Evolutionary conservation across 2,113 vertebrate species (phyloP), one percentile per base, ranked within the genome.

Genomic region (Glareola pratincola): DNA sequence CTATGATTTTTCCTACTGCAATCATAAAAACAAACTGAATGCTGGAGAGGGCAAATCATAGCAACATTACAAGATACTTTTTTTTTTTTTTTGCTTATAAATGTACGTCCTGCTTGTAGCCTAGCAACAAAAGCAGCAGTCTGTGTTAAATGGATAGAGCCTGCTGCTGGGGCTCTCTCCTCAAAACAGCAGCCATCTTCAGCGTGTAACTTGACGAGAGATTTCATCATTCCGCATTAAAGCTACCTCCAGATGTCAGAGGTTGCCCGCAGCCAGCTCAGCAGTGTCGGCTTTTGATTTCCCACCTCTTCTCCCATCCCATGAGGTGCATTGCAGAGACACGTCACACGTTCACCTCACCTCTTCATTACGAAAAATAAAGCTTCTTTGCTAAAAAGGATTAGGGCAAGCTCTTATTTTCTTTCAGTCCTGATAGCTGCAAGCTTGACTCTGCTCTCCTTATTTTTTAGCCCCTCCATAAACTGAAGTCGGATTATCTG

Each of bases 181-280:
- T 96, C 96, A 96, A 89, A 88, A 86, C 90, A 95, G 97, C 96
- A 98, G 97, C 97, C 97, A 98, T 98, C 95, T 98, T 98, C 88
- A 78, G 96, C 0, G 10, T 90, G 94, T 83, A 96, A 97, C 85
- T 95, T 78, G 84, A 91, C 2, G n/a, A 68, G 56, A 84, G 64
- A 92, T 97, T 97, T 98, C 97, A 95, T 97, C 94, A 95, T 97
- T 93, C 91, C 45, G 79, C 64, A 47, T 23, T 71, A 78, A 95
- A 94, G 45, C 54, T 59, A 48, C 63, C 62, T 94, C 95, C 94
- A 96, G 97, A 91, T 81, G 88, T 81, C 41, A 34, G 73, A 68
- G 60, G 80, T 57, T 67, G 68, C 53, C 1, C 1, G 17, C 92
- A 88, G 93, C 77, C 84, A 92, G 59, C 86, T 77, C 74, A 76